phyloP scores from a whole-genome alignment of 2,113 vertebrate genomes.

The Uria aalge region DNA sequence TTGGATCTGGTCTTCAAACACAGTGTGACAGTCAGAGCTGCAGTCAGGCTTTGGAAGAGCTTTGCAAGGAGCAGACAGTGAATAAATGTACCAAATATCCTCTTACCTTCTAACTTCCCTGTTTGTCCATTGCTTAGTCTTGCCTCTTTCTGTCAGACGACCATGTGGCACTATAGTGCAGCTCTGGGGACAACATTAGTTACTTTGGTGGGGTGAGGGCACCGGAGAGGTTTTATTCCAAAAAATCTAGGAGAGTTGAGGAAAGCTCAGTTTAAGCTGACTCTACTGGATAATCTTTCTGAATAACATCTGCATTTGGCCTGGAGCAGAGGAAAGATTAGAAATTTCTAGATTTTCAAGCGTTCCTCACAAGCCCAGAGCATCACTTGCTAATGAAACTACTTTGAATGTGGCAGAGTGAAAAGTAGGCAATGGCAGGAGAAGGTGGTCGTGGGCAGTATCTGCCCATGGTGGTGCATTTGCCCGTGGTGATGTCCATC shows the following conservation, averaged over 20 bases:
- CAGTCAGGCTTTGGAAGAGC: background rate
- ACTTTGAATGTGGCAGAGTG: background rate
- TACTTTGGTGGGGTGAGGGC: background rate
- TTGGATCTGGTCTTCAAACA: background rate
- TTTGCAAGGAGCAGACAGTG: background rate
- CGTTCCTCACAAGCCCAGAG: background rate
- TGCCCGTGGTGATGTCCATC: rapidly evolving
- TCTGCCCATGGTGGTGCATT: rapidly evolving
- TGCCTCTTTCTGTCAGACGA: background rate
- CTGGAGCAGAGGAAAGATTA: background rate
- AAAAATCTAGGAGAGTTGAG: background rate
- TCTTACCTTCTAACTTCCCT: background rate
- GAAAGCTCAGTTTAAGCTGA: background rate
- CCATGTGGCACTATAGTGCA: background rate
- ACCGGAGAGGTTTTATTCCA: background rate
- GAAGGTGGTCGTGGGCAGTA: rapidly evolving
- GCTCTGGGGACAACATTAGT: background rate
- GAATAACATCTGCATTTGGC: background rate
- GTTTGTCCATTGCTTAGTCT: background rate
- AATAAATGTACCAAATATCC: background rate
- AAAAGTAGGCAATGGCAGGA: background rate
- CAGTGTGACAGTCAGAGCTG: background rate
- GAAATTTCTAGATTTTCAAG: background rate
- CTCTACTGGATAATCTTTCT: background rate
- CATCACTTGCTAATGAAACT: background rate